A percentile compares a stretch with the other conserved stretches of the same genome.
Conservation (phyloP, 2,888 invertebrate genomes). For the Boloria selene region DNA sequence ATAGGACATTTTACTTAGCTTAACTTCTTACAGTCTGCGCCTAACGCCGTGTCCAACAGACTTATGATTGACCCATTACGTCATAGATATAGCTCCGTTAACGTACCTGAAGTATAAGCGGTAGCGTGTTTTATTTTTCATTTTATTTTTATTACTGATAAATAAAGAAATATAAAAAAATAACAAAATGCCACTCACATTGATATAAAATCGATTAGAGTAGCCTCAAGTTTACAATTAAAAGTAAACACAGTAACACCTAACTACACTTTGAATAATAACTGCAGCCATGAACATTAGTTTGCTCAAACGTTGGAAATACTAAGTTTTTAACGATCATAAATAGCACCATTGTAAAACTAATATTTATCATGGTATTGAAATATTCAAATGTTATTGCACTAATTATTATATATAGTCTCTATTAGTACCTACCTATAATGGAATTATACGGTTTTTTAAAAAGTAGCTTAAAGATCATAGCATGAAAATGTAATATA, state of each 20-base stretch:
- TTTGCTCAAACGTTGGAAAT: conserved; percentile 3
- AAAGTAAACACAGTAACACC: conserved; percentile 13
- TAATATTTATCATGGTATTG: neutral
- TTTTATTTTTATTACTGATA: neutral
- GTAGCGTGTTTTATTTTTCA: neutral
- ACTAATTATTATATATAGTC: no score
- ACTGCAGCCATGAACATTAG: neutral
- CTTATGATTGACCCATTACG: neutral
- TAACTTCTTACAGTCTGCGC: neutral
- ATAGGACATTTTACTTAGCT: conserved; percentile 6
- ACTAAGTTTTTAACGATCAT: neutral
- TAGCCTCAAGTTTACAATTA: conserved; percentile 3
- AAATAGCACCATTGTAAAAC: neutral
- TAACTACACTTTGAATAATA: neutral
- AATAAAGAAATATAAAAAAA: neutral
- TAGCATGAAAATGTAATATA: no score
- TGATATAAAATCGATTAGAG: neutral
- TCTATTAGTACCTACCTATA: no score
- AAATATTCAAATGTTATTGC: no score
- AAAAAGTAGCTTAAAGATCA: no score
- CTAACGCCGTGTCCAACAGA: neutral
- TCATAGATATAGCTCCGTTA: neutral
- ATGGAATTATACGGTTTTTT: no score
- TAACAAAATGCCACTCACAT: neutral
- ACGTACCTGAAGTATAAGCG: conserved; percentile 5